These are phyloP conservation scores for Augiades crinisus DNA, from an alignment of 2,888 invertebrate genomes.

Conservation along the genomic window DNA sequence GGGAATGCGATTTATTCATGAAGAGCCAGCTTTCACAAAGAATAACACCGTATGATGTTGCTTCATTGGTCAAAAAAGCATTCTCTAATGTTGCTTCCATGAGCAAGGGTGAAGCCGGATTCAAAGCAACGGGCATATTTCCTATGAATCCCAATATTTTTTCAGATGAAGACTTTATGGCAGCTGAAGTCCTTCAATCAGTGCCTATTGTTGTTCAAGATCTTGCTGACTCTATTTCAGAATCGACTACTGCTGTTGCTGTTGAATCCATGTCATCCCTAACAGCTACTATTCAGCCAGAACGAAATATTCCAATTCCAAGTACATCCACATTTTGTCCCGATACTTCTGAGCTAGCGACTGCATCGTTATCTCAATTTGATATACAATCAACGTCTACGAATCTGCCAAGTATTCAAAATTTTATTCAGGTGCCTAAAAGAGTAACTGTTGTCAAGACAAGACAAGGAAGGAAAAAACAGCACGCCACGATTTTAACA, in stretches of 20 bases:
- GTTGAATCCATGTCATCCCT: constrained; percentile 17
- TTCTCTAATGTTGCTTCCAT: constrained; percentile 36
- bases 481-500: constrained; percentile 33
- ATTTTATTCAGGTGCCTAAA: constrained; percentile 32
- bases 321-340: constrained; percentile 26
- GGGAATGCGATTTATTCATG: constrained; percentile 41
- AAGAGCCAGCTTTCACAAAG: constrained; percentile 36
- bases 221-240: not conserved
- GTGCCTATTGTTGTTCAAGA: not conserved
- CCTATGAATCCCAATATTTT: constrained; percentile 40
- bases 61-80: constrained; percentile 31
- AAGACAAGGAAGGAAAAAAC: constrained; percentile 32
- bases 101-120: constrained; percentile 43
- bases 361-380: constrained; percentile 1
- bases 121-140: constrained; percentile 42
- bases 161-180: constrained; percentile 37
- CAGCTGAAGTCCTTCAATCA: constrained; percentile 1
- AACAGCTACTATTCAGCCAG: constrained; percentile 23
- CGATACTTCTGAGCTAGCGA: constrained; percentile 1
- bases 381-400: constrained; percentile 9
- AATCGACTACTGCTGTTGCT: constrained; percentile 12
- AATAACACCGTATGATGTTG: constrained; percentile 43
- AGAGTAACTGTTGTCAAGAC: constrained; percentile 27
- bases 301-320: constrained; percentile 27
- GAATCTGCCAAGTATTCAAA: constrained; percentile 26